phyloP scores from a whole-genome alignment of 2,888 invertebrate genomes.

The Noctua fimbriata region DNA sequence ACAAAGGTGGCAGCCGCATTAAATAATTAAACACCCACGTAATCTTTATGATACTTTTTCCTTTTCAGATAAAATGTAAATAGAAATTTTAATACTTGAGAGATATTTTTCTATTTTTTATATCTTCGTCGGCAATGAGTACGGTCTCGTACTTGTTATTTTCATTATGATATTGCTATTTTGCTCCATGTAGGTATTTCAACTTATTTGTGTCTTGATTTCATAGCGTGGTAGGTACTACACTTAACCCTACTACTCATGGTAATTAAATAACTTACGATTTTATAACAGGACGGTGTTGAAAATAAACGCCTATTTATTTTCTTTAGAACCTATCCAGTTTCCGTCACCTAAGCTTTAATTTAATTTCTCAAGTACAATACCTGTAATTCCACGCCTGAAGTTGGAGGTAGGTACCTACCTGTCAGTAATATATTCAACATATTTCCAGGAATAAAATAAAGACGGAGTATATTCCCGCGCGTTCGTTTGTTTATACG shows the following conservation, averaged over 20 bases:
- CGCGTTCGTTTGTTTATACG: conserved; percentile 26
- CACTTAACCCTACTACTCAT: neutral
- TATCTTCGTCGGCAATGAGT: neutral
- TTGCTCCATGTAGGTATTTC: neutral
- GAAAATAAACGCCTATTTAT: conserved; percentile 3
- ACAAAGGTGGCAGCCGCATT: conserved; percentile 47
- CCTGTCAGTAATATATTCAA: conserved; percentile 36
- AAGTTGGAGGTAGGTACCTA: neutral
- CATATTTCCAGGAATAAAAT: conserved; percentile 36
- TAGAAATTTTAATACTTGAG: neutral
- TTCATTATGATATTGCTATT: neutral
- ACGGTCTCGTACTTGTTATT: neutral
- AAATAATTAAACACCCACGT: conserved; percentile 45
- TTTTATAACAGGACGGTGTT: neutral
- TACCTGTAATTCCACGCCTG: conserved; percentile 30
- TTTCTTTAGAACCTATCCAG: conserved; percentile 16
- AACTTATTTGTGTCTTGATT: neutral
- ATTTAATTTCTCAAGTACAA: conserved; percentile 37
- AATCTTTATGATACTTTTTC: conserved; percentile 24
- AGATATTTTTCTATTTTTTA: neutral
- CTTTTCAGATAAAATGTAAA: conserved; percentile 17
- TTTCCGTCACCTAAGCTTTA: conserved; percentile 28
- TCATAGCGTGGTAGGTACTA: neutral
- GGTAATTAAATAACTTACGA: conserved; percentile 1
- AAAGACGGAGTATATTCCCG: conserved; percentile 12